These are phyloP conservation scores for Oryctes rhinoceros DNA, from an alignment of 1,140 invertebrate species.

Conservation along the genomic window DNA sequence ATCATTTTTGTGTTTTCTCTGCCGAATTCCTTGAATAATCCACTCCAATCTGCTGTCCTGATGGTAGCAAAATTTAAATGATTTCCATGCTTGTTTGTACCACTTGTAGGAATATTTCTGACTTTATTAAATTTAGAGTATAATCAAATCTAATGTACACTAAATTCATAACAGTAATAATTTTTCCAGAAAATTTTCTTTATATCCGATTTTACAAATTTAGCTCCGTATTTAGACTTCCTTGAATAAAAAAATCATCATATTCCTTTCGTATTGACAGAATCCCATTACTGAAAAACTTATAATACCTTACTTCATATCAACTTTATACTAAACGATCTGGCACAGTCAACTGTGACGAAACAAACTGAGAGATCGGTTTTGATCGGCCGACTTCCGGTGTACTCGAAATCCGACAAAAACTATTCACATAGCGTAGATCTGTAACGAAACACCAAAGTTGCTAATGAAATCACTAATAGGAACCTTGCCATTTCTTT, in stretches of 20 bases:
- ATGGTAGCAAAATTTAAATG: conserved; percentile 84
- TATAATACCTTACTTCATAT: neutral
- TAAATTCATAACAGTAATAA: neutral
- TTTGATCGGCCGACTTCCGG: neutral
- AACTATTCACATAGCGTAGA: neutral
- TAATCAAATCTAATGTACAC: neutral
- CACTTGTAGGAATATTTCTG: conserved; percentile 92
- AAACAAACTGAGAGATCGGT: neutral
- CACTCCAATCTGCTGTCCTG: conserved; percentile 87
- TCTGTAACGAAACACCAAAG: neutral
- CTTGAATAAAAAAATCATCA: neutral
- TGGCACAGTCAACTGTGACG: conserved; percentile 14
- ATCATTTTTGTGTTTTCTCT: neutral
- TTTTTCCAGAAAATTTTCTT: neutral
- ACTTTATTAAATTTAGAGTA: conserved; percentile 79
- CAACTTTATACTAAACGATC: neutral
- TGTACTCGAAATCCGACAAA: neutral
- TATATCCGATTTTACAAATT: neutral
- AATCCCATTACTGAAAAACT: neutral
- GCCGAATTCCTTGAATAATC: conserved; percentile 63
- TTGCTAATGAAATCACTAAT: too few species aligned
- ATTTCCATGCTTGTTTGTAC: conserved; percentile 82
- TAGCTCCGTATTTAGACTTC: neutral
- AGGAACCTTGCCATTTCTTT: too few species aligned
- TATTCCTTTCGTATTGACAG: neutral